Conservation (phyloP, 64 coral and sea anemone species). For the Stichodactyla mertensii region DNA sequence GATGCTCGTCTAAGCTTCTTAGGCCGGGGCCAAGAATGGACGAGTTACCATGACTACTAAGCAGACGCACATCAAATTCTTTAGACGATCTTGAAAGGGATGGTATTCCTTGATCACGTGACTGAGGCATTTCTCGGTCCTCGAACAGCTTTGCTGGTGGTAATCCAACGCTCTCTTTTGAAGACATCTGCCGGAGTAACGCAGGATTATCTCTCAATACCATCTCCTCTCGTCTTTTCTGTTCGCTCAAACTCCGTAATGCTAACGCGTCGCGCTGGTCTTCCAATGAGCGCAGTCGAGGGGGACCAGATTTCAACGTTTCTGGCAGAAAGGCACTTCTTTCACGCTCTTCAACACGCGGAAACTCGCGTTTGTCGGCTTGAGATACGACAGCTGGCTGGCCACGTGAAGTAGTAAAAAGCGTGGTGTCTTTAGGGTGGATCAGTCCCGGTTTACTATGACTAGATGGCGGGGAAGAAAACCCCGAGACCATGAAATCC, state of each 20-base stretch:
- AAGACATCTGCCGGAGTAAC: constrained; percentile 25
- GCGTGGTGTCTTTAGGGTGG: constrained; percentile 51
- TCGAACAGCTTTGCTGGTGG: constrained; percentile 52
- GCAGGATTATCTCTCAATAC: constrained; percentile 36
- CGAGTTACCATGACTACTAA: constrained; percentile 40
- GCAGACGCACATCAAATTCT: constrained; percentile 17
- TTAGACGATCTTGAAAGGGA: not conserved
- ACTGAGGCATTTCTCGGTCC: constrained; percentile 30
- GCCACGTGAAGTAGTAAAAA: constrained; percentile 38
- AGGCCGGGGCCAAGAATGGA: constrained; percentile 26
- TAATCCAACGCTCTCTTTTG: constrained; percentile 34
- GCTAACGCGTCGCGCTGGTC: constrained; percentile 42
- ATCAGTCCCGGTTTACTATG: constrained; percentile 41
- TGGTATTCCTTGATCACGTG: constrained; percentile 16
- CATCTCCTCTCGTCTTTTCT: constrained; percentile 69
- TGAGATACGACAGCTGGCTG: constrained; percentile 35
- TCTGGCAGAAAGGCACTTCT: constrained; percentile 33
- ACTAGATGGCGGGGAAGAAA: constrained; percentile 37
- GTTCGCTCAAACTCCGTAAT: constrained; percentile 42
- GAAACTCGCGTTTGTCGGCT: constrained; percentile 53
- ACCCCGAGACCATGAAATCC: constrained; percentile 46
- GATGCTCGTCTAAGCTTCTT: constrained; percentile 33
- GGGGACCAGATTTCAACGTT: constrained; percentile 76
- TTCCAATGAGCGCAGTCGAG: constrained; percentile 70
- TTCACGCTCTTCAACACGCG: constrained; percentile 46